phyloP scores from a whole-genome alignment of 2,888 invertebrate species.

The Philonicus albiceps region DNA sequence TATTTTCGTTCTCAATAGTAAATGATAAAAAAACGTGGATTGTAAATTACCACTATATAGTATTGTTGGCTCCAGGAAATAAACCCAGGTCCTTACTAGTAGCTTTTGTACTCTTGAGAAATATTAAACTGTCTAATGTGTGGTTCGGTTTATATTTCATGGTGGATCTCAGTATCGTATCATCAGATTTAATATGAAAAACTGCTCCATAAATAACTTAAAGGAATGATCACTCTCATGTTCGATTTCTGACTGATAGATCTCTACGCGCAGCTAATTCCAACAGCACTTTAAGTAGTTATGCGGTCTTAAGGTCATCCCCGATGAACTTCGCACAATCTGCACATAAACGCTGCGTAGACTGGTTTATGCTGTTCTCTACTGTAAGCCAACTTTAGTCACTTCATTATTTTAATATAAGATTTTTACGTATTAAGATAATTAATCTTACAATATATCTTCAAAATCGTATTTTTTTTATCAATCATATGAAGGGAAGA shows the following conservation, averaged over 20 bases:
- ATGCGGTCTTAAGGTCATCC: not conserved
- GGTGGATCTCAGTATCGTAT: not conserved
- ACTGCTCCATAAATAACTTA: not conserved
- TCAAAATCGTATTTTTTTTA: not conserved
- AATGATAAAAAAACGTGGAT: not conserved
- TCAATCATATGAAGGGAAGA: not conserved
- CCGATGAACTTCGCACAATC: not conserved
- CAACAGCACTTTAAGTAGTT: not conserved
- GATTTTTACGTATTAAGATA: not conserved
- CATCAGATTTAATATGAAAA: not conserved
- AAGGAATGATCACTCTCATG: not conserved
- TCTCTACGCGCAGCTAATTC: not conserved
- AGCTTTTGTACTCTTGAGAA: too few relatives aligned
- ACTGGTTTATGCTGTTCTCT: not conserved
- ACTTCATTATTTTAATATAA: not conserved
- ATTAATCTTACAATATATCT: not conserved
- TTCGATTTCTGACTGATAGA: not conserved
- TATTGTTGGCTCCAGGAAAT: not conserved
- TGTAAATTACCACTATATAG: not conserved
- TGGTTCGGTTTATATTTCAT: not conserved
- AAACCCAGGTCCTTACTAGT: not conserved
- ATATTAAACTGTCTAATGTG: not conserved
- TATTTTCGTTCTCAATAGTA: not conserved
- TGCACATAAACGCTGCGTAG: not conserved
- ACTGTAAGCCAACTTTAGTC: not conserved